Conservation (phyloP, 1,140 invertebrate species). For the Plectrocnemia conspersa region DNA sequence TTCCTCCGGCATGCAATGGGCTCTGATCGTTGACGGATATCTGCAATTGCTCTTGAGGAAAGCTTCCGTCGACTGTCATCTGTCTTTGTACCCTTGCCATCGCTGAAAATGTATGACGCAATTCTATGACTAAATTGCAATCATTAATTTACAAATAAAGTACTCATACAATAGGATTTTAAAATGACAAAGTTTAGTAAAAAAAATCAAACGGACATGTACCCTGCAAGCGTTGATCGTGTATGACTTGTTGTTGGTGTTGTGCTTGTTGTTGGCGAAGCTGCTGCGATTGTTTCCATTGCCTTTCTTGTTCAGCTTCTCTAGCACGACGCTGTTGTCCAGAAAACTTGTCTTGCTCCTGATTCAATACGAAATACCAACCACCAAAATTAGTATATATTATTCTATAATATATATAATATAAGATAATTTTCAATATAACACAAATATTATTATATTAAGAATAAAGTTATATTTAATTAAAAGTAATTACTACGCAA, state of each 20-base stretch:
- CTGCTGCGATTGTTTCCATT: slow-evolving; percentile 83
- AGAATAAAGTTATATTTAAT: no score
- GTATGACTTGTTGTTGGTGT: slow-evolving; percentile 74
- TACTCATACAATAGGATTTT: no score
- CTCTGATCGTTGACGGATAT: slow-evolving; percentile 46
- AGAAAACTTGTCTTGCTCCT: slow-evolving; percentile 65
- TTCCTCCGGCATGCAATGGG: slow-evolving; percentile 26
- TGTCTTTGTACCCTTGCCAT: slow-evolving; percentile 56
- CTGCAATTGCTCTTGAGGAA: slow-evolving; percentile 54
- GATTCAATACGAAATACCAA: slow-evolving; percentile 29
- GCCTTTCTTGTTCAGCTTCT: slow-evolving; percentile 78
- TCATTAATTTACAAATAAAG: no score
- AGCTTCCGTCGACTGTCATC: slow-evolving; percentile 45
- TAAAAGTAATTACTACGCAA: no score
- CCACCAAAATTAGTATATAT: slow-evolving; percentile 3
- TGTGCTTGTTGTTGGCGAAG: slow-evolving; percentile 73
- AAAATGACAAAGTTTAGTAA: no score
- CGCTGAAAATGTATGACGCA: slow-evolving; percentile 40
- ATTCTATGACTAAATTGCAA: background rate
- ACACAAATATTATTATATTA: no score
- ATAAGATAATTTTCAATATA: no score
- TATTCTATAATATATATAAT: no score
- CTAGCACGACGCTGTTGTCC: slow-evolving; percentile 55
- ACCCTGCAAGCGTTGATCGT: slow-evolving; percentile 71
- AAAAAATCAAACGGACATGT: slow-evolving; percentile 26